Base-by-base conservation (phyloP, 1,140 invertebrate species). In the Drosophila setifemur region DNA sequence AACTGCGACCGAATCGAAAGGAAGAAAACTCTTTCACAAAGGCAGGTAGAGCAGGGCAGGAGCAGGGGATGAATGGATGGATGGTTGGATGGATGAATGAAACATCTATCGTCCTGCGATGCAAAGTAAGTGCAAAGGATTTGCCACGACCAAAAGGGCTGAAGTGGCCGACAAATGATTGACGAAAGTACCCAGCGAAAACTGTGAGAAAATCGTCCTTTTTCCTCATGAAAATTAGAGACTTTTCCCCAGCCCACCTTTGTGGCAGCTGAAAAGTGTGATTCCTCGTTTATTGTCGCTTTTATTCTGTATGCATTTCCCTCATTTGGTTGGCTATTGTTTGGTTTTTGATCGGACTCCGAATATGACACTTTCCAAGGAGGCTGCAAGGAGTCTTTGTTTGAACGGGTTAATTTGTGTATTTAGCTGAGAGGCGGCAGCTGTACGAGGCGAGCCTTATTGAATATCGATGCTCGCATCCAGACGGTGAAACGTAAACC, bases 371-470 rank as follows among this genome's bases (percentile, higher is more conserved):
- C 75, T 71, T 71, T 71, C 60, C 54, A 53, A 85, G 69, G 61
- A 67, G 42, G 31, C 54, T 42, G 53, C 12, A n/a, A 14, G 37
- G 19, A 21, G 9, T 28, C 25, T 35, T 85, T 86, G 81, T 86
- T 79, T 72, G 74, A 86, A 86, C 61, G 79, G 81, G 79, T 85
- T 85, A 85, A 85, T 85, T 85, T 85, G 79, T 85, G 73, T 83
- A 83, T 71, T 83, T 83, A 83, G 66, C 63, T 29, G 43, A 25
- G 44, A 35, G 53, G 63, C 50, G 53, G 63, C 50, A 68, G 71
- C 47, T 68, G 61, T 16, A 4, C 44, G 9, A 8, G 25, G 35
- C 11, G 26, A 5, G 21, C 66, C 18, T 50, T 76, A 83, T 82
- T 55, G 77, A 67, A 74, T 79, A 74, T 79, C 72, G 75, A 75